Evolutionary conservation across 2,888 invertebrate species (phyloP).

Genomic region (Melanotus villosus): DNA sequence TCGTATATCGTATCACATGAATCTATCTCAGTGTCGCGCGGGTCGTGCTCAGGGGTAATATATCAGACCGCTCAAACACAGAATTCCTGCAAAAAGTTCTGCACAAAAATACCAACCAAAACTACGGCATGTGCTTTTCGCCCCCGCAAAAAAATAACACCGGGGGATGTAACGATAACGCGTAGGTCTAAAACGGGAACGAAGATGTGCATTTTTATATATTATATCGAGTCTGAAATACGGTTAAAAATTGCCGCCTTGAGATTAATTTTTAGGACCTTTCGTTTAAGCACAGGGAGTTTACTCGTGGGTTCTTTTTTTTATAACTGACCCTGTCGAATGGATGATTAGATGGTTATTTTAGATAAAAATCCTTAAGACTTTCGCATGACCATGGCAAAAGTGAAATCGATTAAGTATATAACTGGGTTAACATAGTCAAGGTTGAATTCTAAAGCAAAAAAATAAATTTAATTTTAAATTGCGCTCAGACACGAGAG

Average conservation of each 20-base stretch:
- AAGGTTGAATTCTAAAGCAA: too few species aligned
- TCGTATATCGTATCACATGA: conserved; percentile 63
- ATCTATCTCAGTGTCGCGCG: conserved; percentile 63
- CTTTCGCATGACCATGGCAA: too few species aligned
- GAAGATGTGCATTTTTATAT: conserved; percentile 14
- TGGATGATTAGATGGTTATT: too few species aligned
- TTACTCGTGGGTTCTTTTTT: too few species aligned
- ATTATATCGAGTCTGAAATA: conserved; percentile 12
- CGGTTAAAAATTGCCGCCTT: conserved; percentile 9
- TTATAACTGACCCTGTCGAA: too few species aligned
- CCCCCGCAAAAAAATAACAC: conserved; percentile 43
- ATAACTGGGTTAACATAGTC: too few species aligned
- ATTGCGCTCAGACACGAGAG: too few species aligned
- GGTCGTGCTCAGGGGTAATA: conserved; percentile 61
- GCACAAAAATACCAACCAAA: conserved; percentile 53
- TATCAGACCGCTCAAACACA: conserved; percentile 63
- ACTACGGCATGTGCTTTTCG: conserved; percentile 37
- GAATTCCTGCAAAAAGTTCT: conserved; percentile 59
- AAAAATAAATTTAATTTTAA: too few species aligned
- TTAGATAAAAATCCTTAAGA: too few species aligned
- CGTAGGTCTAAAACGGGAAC: conserved; percentile 5
- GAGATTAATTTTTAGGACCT: conserved; percentile 8
- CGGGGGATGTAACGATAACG: conserved; percentile 32
- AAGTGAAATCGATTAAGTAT: too few species aligned
- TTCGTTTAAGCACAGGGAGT: background rate